Evolutionary conservation across 2,888 invertebrate genomes (phyloP), one percentile per base, ranked within the genome.

Genomic region (Thalpophila matura): DNA sequence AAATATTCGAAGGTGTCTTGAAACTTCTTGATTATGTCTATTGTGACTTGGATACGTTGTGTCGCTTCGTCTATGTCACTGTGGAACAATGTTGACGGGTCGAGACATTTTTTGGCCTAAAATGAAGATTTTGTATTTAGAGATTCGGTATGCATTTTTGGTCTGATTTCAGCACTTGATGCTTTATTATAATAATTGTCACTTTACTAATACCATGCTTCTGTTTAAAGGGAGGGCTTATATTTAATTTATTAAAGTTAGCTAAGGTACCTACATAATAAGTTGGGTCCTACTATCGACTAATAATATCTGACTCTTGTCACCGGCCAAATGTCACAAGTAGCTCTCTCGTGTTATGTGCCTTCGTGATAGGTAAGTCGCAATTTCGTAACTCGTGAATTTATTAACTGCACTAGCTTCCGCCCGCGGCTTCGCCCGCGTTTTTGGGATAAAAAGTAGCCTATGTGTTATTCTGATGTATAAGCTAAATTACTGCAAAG

Each of bases 31-130:
- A 97, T 82, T 54, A 96, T 96, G 72, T 96, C 95, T 72, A 97
- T 96, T n/a, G 96, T 97, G 4, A 96, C 82, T 70, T 96, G 96
- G 10, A 99, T 97, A 67, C 98, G 96, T 88, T 97, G 97, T 87
- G 98, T 97, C 0, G 98, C 98, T 94, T 99, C 99, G 85, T 99
- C 99, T 38, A 99, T 97, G 81, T 99, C 99, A 77, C 98, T 98
- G 88, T 99, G 99, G 87, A 99, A 99, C 63, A 99, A 96, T 1
- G 99, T 98, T 3, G 97, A 96, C 0, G 99, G 98, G 85, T 99
- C 99, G 77, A 99, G 95, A 90, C 97, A 99, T 82, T 97, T 96
- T 84, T 98, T 97, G 0, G 98, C 98, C 98, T 98, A 83, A 58
- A 94, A 96, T 68, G 26, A 55, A 49, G 29, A 51, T n/a, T 4